Evolutionary conservation across 2,113 vertebrate genomes (phyloP), one percentile per base, ranked within the genome.

Genomic region (Naja naja): DNA sequence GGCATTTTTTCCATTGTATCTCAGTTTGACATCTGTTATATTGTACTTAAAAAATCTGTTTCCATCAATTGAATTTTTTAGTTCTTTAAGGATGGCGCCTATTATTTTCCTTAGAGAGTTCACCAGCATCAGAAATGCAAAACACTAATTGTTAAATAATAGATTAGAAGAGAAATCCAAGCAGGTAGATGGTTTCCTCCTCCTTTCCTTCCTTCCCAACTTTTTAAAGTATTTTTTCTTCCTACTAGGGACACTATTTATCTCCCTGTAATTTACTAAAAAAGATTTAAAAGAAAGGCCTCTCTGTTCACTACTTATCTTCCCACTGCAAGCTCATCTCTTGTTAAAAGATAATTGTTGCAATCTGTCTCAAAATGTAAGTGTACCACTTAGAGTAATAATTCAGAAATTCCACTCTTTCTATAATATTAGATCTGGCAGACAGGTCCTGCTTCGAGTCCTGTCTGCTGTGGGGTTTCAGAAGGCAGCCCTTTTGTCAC

Each of bases 201-300:
- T 43, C n/a, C 89, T 85, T 92, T n/a, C 52, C 64, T n/a, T 30
- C 12, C 39, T 56, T 92, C 30, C 60, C 8, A 89, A 85, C 53
- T 54, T 49, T 89, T 14, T 60, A 81, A 23, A 8, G 25, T 55
- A 85, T 45, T 22, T 69, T 34, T 16, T 60, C 16, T 55, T 0
- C 0, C 1, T 20, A 89, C 22, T 88, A 5, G 18, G 93, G 92
- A 88, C 11, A 89, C 11, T 1, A 90, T 11, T 3, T 3, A 54
- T 45, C 88, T 85, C 23, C 47, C 25, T 85, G 43, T 87, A 45
- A 87, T 87, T 92, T 88, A 64, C 85, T 14, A 86, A 90, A 53
- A 14, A 14, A 55, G 27, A 2, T 0, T 52, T 60, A 64, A 0
- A 45, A 85, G 0, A 0, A 16, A 45, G 7, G 0, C 6, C 49